Evolutionary conservation across 2,113 vertebrate species (phyloP).

Genomic region (Aspidoscelis tigris): DNA sequence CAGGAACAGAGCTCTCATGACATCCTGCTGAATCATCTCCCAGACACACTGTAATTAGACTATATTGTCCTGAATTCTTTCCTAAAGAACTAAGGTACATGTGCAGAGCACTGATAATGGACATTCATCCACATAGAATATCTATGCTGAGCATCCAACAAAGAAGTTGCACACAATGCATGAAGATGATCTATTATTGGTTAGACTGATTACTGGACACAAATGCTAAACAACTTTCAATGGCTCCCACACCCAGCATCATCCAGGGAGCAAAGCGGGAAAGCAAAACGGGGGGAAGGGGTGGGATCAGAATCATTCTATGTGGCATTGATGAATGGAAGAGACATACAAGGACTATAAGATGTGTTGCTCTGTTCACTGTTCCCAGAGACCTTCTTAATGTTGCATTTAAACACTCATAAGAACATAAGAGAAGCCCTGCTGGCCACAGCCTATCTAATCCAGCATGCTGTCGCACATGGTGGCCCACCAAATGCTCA

Average conservation of each 20-base stretch:
- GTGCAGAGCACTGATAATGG: background rate
- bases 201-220: background rate
- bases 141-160: background rate
- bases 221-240: background rate
- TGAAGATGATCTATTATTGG: constrained; percentile 17
- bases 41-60: constrained; percentile 34
- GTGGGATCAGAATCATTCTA: background rate
- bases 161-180: constrained; percentile 3
- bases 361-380: background rate
- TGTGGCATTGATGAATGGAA: background rate
- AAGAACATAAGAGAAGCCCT: no score
- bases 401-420: background rate
- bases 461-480: no score
- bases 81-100: constrained; percentile 35
- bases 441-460: no score
- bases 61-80: constrained; percentile 37
- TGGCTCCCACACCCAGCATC: background rate
- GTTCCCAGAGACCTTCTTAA: background rate
- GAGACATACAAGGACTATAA: background rate
- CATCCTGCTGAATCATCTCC: constrained; percentile 29
- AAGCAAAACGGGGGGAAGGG: background rate
- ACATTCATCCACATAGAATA: background rate
- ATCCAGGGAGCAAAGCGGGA: constrained; percentile 13
- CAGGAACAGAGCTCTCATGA: constrained; percentile 26
- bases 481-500: no score